Percentiles rank a stretch among this genome's conserved stretches.
Evolutionary conservation across 2,888 invertebrate species (phyloP).

Genomic region (Acleris holmiana): DNA sequence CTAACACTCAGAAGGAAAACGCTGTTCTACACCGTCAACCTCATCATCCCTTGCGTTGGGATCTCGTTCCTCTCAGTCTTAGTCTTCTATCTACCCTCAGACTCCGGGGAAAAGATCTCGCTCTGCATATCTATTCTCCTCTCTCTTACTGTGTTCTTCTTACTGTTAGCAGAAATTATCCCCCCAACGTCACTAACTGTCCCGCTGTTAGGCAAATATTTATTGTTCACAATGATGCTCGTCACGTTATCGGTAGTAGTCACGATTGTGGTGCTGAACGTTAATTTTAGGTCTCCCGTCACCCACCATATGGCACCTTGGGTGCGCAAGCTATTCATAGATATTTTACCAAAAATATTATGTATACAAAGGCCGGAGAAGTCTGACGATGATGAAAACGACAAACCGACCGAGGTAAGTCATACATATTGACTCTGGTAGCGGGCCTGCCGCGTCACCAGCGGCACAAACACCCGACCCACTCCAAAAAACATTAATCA

Average conservation of each 20-base stretch:
- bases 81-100: constrained; percentile 98
- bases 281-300: constrained; percentile 95
- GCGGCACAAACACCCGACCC: constrained; percentile 39
- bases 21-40: constrained; percentile 98
- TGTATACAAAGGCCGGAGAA: constrained; percentile 95
- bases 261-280: constrained; percentile 96
- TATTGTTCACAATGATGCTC: constrained; percentile 97
- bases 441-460: constrained; percentile 5
- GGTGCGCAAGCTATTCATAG: constrained; percentile 94
- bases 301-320: constrained; percentile 96
- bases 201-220: constrained; percentile 95
- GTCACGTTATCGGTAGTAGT: constrained; percentile 96
- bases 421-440: constrained; percentile 41
- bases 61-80: constrained; percentile 98
- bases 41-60: constrained; percentile 98
- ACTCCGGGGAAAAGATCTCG: constrained; percentile 98
- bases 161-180: constrained; percentile 96
- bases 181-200: constrained; percentile 97
- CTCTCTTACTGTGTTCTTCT: constrained; percentile 96
- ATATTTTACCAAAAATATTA: constrained; percentile 93
- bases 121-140: constrained; percentile 97
- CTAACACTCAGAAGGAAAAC: constrained; percentile 97
- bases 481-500: constrained; percentile 54
- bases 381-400: constrained; percentile 85
- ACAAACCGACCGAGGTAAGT: constrained; percentile 81